Evolutionary conservation across 2,888 invertebrate species (phyloP), one percentile per base, ranked within the genome.

Genomic region (Conus canariensis): DNA sequence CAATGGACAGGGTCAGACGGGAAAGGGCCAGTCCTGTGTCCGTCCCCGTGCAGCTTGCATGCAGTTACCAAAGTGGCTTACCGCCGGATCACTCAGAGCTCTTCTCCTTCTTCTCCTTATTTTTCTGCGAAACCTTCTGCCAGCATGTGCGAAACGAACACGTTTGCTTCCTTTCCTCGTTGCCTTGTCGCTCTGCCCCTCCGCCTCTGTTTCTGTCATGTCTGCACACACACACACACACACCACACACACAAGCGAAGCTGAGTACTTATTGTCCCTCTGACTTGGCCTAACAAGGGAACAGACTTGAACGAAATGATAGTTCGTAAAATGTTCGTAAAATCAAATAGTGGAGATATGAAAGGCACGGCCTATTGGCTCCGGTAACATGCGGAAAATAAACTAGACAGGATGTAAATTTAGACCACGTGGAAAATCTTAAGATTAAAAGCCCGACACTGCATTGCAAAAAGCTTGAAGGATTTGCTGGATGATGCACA

Each of bases 191-290:
- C 87, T 22, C 59, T 88, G 45, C n/a, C 56, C 59, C 77, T 85
- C 74, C 58, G 85, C 19, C 86, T 64, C 86, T 64, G 64, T 16
- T 8, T 64, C 86, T 16, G 86, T 30, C 16, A 45, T 64, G 7
- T 86, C 86, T 86, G 22, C 58, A 85, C 25, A 58, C 85, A 85
- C 60, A 85, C n/a, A 25, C 85, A 60, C 85, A 85, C 83, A 56
- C 22, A 83, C 58, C 60, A 85, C n/a, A 25, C 85, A 60, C 85
- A 85, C 83, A 56, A 30, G 30, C 45, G 45, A 45, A 45, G 45
- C 1, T 45, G 45, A 45, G 45, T 45, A 45, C 45, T 45, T 45
- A 45, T 45, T 45, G 45, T 45, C 45, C 45, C 45, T 45, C 45
- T 45, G 45, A 45, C 45, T 45, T 45, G 45, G 45, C 45, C 45